Conservation (phyloP, 1,140 invertebrate species). For the Odontomachus brunneus region DNA sequence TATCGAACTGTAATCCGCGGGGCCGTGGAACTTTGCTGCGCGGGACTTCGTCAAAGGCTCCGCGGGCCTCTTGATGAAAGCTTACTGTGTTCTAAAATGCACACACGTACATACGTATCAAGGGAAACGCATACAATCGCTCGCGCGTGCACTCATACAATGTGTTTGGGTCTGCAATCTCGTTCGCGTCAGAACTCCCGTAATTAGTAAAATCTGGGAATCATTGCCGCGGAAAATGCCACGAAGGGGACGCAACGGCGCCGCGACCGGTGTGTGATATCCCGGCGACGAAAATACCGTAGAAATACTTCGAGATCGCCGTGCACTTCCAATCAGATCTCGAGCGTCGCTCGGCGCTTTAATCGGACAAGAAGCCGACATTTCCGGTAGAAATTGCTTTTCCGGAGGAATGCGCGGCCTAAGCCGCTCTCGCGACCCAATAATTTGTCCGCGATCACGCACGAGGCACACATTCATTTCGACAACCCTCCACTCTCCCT, state of each 20-base stretch:
- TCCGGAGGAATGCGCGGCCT: conserved; percentile 17
- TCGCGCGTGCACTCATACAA: not conserved
- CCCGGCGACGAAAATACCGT: conserved; percentile 1
- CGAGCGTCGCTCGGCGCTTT: not conserved
- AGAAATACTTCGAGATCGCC: not conserved
- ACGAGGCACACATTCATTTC: conserved; percentile 4
- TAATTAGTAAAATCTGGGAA: no score
- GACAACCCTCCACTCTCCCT: no score
- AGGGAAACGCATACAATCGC: not conserved
- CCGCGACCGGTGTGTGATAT: no score
- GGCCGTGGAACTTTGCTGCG: conserved; percentile 8
- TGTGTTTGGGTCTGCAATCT: no score
- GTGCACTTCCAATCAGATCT: conserved; percentile 7
- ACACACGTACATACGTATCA: not conserved
- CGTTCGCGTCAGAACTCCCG: no score
- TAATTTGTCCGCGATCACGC: conserved; percentile 26
- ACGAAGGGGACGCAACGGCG: no score
- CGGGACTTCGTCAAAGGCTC: not conserved
- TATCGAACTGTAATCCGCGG: conserved; percentile 12
- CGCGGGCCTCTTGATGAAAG: not conserved
- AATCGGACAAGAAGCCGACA: not conserved
- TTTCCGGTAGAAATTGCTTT: conserved; percentile 20
- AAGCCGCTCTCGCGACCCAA: no score
- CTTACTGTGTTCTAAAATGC: conserved; percentile 17
- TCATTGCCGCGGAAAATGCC: no score